Base-by-base conservation (phyloP, 2,113 vertebrate genomes). In the Dasyornis broadbenti region DNA sequence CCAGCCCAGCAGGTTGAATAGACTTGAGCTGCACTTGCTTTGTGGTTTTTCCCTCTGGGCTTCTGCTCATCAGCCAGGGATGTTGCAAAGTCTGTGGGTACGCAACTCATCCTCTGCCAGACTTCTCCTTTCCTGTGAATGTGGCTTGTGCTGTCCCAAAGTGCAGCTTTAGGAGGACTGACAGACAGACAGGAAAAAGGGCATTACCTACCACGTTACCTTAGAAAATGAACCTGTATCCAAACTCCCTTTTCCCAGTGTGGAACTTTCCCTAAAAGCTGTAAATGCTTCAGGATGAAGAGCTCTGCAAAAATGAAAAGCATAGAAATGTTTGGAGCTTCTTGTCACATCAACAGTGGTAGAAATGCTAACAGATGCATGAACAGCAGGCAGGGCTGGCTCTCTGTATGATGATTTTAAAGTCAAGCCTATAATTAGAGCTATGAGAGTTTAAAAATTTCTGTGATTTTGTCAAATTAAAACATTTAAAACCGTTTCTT, bases 1-100 rank as follows among this genome's bases (percentile, higher is more conserved):
- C 30, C 61, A 63, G 75, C 1, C 35, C 66, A 31, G 57, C 2
- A 0, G 26, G 39, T 14, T 2, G 0, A 24, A 27, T 2, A 2
- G 13, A 12, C 11, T 37, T 1, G 2, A 54, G 39, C 52, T 56
- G 70, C 5, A 2, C 44, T 85, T 0, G 0, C 20, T 42, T 57
- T 31, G 31, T 35, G 13, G 1, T 15, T 88, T 75, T 82, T 45
- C 26, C 35, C 42, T 80, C 61, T 64, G 68, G 56, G 30, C n/a
- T 77, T 88, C 45, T 86, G 24, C n/a, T 77, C 0, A 0, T 50
- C 54, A 44, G 0, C 21, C 50, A 47, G 79, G 30, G 45, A 20
- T n/a, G n/a, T 56, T 66, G 45, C 20, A 42, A 53, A 35, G 28
- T 15, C 54, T 69, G 21, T 5, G 7, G 63, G 33, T 59, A 39